Conservation (phyloP, 2,888 invertebrate genomes). For the Peribatodes rhomboidaria region DNA sequence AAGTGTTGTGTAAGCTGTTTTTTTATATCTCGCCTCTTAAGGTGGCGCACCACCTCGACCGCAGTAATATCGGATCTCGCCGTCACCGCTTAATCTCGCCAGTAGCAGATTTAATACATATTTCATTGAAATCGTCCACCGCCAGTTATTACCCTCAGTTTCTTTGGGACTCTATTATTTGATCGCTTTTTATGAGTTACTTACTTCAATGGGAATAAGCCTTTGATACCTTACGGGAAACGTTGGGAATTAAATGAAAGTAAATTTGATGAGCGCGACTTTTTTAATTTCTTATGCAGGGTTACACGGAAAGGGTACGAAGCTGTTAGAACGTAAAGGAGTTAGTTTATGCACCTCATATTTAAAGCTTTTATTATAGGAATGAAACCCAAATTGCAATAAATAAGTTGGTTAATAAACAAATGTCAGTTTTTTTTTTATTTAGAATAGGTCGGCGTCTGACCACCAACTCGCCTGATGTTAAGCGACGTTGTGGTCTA, state of each 20-base stretch:
- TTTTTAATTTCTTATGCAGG: neutral
- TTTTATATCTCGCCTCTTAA: constrained; percentile 14
- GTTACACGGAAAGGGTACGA: neutral
- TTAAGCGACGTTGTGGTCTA: too few species aligned
- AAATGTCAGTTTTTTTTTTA: too few species aligned
- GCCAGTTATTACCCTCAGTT: constrained; percentile 69
- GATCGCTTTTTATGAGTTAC: constrained; percentile 44
- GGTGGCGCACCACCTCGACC: constrained; percentile 23
- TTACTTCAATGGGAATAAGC: constrained; percentile 34
- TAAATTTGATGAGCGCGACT: neutral
- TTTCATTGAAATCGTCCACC: constrained; percentile 83
- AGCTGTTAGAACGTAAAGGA: too few species aligned
- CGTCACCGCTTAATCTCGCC: constrained; percentile 71
- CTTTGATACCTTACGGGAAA: constrained; percentile 31
- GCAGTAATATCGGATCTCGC: constrained; percentile 70
- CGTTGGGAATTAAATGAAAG: neutral
- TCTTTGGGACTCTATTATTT: constrained; percentile 50
- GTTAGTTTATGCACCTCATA: too few species aligned
- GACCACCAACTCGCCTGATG: too few species aligned
- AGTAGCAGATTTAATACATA: constrained; percentile 82
- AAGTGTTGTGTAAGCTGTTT: neutral
- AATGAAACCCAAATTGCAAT: too few species aligned
- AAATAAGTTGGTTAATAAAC: too few species aligned
- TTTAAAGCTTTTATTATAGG: too few species aligned
- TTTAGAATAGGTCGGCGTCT: too few species aligned